Evolutionary conservation across 2,797 vertebrate genomes (phyloP).

Genomic region (Amblyraja radiata): DNA sequence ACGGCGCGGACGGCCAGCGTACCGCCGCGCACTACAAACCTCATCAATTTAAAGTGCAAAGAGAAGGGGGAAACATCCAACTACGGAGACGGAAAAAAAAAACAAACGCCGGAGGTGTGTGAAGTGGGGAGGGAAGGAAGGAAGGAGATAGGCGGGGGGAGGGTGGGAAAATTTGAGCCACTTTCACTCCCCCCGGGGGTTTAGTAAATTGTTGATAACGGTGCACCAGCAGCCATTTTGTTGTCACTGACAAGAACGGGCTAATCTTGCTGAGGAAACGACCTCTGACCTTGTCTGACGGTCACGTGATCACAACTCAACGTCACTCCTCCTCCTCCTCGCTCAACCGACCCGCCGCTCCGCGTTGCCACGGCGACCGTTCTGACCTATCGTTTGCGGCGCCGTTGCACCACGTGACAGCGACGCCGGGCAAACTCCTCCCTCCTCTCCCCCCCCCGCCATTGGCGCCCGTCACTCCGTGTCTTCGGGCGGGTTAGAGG

Average conservation of each 20-base stretch:
- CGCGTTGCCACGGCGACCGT: background rate
- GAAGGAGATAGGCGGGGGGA: slow-evolving; percentile 38
- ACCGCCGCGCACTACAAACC: slow-evolving; percentile 23
- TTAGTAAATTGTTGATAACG: slow-evolving; percentile 59
- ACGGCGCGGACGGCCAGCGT: background rate
- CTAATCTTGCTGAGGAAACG: slow-evolving; percentile 41
- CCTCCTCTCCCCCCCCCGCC: background rate
- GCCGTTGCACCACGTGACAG: slow-evolving; percentile 50
- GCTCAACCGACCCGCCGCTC: background rate
- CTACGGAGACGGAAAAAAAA: background rate
- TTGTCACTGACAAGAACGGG: slow-evolving; percentile 62
- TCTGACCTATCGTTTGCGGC: background rate
- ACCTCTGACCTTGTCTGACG: slow-evolving; percentile 52
- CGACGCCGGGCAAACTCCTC: slow-evolving; percentile 47
- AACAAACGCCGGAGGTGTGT: background rate
- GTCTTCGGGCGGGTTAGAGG: background rate
- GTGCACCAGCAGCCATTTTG: slow-evolving; percentile 70
- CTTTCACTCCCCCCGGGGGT: slow-evolving; percentile 42
- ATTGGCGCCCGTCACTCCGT: background rate
- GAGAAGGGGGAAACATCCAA: background rate
- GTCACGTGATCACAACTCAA: slow-evolving; percentile 9
- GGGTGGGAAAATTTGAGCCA: slow-evolving; percentile 33
- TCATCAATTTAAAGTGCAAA: slow-evolving; percentile 38
- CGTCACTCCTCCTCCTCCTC: background rate
- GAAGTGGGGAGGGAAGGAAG: slow-evolving; percentile 38